Evolutionary conservation across 2,797 vertebrate genomes (phyloP).

Genomic region (Coregonus ussuriensis): DNA sequence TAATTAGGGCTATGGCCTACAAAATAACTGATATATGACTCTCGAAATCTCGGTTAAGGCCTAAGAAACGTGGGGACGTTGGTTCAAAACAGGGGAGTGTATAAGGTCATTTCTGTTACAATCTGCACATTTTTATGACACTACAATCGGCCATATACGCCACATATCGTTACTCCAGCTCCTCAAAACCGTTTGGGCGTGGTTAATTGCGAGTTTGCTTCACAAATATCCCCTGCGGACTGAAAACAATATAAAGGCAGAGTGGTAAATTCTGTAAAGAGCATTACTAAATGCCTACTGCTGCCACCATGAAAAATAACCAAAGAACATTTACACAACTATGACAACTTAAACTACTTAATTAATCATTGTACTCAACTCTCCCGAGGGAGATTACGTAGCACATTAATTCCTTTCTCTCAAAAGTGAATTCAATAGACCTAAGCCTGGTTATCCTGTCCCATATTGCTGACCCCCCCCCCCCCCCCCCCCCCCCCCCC

Average conservation of each 20-base stretch:
- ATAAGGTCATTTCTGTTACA: background rate
- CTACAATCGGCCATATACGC: background rate
- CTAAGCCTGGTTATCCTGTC: background rate
- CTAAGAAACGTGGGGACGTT: background rate
- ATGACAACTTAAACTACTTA: constrained; percentile 36
- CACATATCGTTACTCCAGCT: background rate
- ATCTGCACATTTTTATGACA: constrained; percentile 6
- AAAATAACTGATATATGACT: background rate
- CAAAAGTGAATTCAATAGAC: background rate
- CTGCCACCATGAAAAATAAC: constrained; percentile 45
- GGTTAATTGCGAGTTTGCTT: constrained; percentile 2
- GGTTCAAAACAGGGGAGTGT: background rate
- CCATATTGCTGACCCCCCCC: background rate
- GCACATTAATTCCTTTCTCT: constrained; percentile 4
- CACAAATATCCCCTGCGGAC: constrained; percentile 5
- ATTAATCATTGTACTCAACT: constrained; percentile 55
- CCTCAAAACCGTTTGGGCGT: constrained; percentile 6
- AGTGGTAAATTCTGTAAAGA: background rate
- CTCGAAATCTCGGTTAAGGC: background rate
- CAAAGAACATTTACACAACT: constrained; percentile 33
- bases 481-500: too few species aligned
- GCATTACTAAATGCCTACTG: background rate
- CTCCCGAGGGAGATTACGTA: background rate
- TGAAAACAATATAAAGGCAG: constrained; percentile 11
- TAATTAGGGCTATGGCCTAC: background rate